Evolutionary conservation across 2,888 invertebrate species (phyloP).

Genomic region (Synanthedon myopaeformis): DNA sequence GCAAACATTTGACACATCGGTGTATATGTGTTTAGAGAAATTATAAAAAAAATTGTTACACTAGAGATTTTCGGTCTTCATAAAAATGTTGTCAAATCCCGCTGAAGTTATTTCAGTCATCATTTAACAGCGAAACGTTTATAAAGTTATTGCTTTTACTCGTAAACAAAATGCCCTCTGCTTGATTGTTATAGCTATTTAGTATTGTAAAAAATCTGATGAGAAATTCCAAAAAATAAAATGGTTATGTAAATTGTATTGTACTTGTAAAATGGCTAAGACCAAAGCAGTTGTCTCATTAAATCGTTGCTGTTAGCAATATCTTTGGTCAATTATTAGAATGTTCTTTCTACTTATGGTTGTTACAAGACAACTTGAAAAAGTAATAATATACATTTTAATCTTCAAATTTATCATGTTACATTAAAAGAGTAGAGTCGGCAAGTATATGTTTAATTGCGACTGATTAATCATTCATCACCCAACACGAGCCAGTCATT

Average conservation of each 20-base stretch:
- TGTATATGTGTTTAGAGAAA: slow-evolving; percentile 42
- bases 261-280: slow-evolving; percentile 53
- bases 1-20: slow-evolving; percentile 38
- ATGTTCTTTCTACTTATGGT: slow-evolving; percentile 53
- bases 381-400: slow-evolving; percentile 39
- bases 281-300: slow-evolving; percentile 55
- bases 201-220: slow-evolving; percentile 24
- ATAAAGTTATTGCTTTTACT: background rate
- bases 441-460: background rate
- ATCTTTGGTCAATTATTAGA: slow-evolving; percentile 69
- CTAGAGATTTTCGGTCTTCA: no score
- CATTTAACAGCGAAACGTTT: no score
- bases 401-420: slow-evolving; percentile 23
- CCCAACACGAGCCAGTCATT: no score
- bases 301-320: slow-evolving; percentile 60
- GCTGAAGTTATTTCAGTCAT: no score
- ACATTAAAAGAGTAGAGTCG: background rate
- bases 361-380: slow-evolving; percentile 48
- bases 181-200: slow-evolving; percentile 38
- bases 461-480: no score
- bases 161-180: slow-evolving; percentile 21
- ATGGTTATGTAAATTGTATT: slow-evolving; percentile 37
- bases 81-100: no score
- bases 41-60: no score
- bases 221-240: slow-evolving; percentile 19